These are phyloP conservation scores for cat (Felis catus) DNA, from an alignment of 2,113 vertebrate genomes.

Conservation along the genomic window F.catus_Fca126_mat1.0 CM031412.1:235054001-235054500, in stretches of 20 bases:
- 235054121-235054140: neutral
- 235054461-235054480: accelerated
- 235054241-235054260: neutral
- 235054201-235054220: neutral
- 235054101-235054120: too few species aligned
- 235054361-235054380: neutral
- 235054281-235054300: neutral
- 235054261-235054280: neutral
- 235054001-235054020: too few species aligned
- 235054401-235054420: neutral
- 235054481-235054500: accelerated
- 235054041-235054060: too few species aligned
- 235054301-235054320: neutral
- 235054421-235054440: too few species aligned
- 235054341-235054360: neutral
- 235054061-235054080: too few species aligned
- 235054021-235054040: too few species aligned
- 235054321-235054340: neutral
- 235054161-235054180: neutral
- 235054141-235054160: neutral
- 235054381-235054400: neutral
- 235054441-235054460: neutral
- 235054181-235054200: neutral
- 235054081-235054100: too few species aligned
- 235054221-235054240: neutral